A percentile compares a stretch with the other conserved stretches of the same genome.
Evolutionary conservation across 1,140 invertebrate species (phyloP).

Genomic region (Achatina immaculata): DNA sequence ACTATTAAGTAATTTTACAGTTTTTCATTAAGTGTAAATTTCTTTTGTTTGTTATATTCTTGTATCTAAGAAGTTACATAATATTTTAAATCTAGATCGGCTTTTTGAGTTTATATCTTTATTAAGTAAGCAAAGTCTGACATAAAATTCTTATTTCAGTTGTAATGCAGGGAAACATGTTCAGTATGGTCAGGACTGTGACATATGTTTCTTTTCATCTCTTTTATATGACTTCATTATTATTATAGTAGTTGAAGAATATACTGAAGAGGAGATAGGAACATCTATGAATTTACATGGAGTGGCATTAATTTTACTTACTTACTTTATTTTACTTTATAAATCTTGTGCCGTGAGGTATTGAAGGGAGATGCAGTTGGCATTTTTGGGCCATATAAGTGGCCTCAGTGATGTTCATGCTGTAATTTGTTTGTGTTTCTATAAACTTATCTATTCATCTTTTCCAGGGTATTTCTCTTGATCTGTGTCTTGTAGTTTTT

Average conservation of each 20-base stretch:
- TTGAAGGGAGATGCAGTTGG: too few species aligned
- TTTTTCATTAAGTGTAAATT: conserved; percentile 25
- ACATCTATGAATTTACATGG: too few species aligned
- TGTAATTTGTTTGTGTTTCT: background rate
- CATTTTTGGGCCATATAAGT: too few species aligned
- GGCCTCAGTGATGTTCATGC: too few species aligned
- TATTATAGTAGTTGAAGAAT: too few species aligned
- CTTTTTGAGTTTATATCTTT: background rate
- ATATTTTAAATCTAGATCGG: background rate
- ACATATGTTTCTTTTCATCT: too few species aligned
- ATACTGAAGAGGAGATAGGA: too few species aligned
- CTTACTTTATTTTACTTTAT: background rate
- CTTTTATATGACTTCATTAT: too few species aligned
- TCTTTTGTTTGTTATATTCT: background rate
- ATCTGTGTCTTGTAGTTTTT: too few species aligned
- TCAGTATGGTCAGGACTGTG: background rate
- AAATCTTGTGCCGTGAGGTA: background rate
- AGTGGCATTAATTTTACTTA: too few species aligned
- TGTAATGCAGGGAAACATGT: background rate
- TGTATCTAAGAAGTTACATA: background rate
- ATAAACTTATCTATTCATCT: too few species aligned
- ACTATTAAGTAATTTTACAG: conserved; percentile 32
- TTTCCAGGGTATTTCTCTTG: too few species aligned
- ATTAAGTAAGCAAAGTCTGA: background rate
- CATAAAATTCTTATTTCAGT: background rate